phyloP scores from a whole-genome alignment of 2,888 invertebrate genomes.

The Scelioninae gen. 2 region DNA sequence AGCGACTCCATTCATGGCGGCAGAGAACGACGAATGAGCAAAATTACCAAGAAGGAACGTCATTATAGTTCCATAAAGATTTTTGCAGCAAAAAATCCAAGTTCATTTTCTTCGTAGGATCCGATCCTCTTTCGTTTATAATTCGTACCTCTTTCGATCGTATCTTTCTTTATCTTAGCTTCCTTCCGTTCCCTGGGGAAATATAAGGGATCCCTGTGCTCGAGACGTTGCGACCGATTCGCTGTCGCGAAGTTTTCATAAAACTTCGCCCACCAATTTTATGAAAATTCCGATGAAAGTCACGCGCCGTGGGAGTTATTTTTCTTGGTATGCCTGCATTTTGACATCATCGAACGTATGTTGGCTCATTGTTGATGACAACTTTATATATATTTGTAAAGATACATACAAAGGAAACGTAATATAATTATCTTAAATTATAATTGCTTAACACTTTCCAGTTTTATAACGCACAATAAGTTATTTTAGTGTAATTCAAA shows the following conservation, averaged over 20 bases:
- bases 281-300: conserved; percentile 69
- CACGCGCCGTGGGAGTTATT: conserved; percentile 68
- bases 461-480: not conserved
- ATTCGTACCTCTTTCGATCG: conserved; percentile 2
- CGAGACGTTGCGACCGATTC: conserved; percentile 64
- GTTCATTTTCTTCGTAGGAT: conserved; percentile 44
- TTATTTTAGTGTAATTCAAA: too few relatives aligned
- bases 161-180: conserved; percentile 48
- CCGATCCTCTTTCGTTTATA: conserved; percentile 51
- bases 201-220: conserved; percentile 71
- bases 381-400: conserved; percentile 2
- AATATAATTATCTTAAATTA: not conserved
- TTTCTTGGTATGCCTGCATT: conserved; percentile 57
- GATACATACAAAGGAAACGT: not conserved
- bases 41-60: conserved; percentile 40
- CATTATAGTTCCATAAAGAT: conserved; percentile 53
- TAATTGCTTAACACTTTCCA: not conserved
- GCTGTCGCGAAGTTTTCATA: too few relatives aligned
- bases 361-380: conserved; percentile 38
- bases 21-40: conserved; percentile 21
- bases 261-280: conserved; percentile 71
- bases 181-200: conserved; percentile 68
- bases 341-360: conserved; percentile 22
- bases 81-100: conserved; percentile 38
- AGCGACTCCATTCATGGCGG: conserved; percentile 10